Evolutionary conservation across 1,140 invertebrate species (phyloP).

Genomic region (Papilio dardanus): DNA sequence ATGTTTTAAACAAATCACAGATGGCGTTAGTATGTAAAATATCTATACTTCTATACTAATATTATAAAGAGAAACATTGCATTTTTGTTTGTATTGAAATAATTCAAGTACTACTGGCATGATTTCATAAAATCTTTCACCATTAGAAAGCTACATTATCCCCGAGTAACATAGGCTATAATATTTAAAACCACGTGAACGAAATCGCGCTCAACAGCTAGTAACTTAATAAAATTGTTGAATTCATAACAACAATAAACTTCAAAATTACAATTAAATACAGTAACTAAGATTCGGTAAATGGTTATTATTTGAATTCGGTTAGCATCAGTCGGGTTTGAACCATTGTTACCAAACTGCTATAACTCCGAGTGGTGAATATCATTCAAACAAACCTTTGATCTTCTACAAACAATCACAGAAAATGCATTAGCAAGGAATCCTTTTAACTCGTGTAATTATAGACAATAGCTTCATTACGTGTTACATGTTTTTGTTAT

Average conservation of each 20-base stretch:
- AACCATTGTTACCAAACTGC: not conserved
- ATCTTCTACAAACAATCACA: slow-evolving; percentile 21
- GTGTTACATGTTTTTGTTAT: not conserved
- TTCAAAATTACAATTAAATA: not conserved
- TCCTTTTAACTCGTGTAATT: slow-evolving; percentile 9
- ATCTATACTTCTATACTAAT: too few species aligned
- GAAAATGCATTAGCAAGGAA: slow-evolving; percentile 21
- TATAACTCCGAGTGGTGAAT: not conserved
- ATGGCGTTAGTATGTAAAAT: not conserved
- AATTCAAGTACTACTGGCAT: too few species aligned
- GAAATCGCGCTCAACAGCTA: too few species aligned
- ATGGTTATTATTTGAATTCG: not conserved
- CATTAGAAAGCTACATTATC: too few species aligned
- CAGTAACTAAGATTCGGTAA: not conserved
- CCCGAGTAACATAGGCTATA: too few species aligned
- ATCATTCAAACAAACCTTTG: not conserved
- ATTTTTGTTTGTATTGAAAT: too few species aligned
- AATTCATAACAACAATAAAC: not conserved
- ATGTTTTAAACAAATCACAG: not conserved
- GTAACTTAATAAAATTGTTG: too few species aligned
- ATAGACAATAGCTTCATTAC: slow-evolving; percentile 11
- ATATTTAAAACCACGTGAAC: too few species aligned
- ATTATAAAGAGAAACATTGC: too few species aligned
- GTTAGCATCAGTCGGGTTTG: not conserved
- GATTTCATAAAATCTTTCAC: too few species aligned